A percentile compares a stretch with the other conserved stretches of the same genome.
Conservation (phyloP, 2,888 invertebrate genomes). For the Agrochola circellaris region DNA sequence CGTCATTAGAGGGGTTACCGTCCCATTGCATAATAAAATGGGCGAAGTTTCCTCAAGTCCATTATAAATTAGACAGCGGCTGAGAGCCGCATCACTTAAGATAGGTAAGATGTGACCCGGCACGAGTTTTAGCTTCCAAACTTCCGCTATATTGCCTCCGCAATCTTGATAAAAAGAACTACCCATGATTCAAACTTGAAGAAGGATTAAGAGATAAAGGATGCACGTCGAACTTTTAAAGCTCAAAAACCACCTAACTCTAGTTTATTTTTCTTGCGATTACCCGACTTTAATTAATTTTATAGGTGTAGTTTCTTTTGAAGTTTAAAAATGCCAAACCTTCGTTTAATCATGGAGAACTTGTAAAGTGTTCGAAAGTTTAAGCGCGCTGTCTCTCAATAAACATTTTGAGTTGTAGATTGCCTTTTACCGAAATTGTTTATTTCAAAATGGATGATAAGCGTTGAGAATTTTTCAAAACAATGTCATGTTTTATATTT, state of each 20-base stretch:
- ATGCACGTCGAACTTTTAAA: slow-evolving; percentile 79
- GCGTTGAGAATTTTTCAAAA: slow-evolving; percentile 33
- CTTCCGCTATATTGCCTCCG: slow-evolving; percentile 85
- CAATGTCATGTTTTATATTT: slow-evolving; percentile 20
- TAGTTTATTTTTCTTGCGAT: slow-evolving; percentile 66
- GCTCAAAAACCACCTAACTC: slow-evolving; percentile 70
- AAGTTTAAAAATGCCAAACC: slow-evolving; percentile 47
- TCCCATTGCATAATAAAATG: slow-evolving; percentile 91
- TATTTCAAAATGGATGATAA: slow-evolving; percentile 47
- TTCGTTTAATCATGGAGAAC: slow-evolving; percentile 53
- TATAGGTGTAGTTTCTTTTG: slow-evolving; percentile 50
- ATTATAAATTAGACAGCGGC: slow-evolving; percentile 90
- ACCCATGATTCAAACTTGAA: slow-evolving; percentile 87
- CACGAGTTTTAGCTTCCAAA: slow-evolving; percentile 87
- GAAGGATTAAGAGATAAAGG: slow-evolving; percentile 83
- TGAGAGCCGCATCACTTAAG: slow-evolving; percentile 90
- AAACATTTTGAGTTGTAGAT: slow-evolving; percentile 51
- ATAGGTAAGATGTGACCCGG: slow-evolving; percentile 90
- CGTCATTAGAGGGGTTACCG: slow-evolving; percentile 90
- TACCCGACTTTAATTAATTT: slow-evolving; percentile 66
- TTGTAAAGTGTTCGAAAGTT: slow-evolving; percentile 51
- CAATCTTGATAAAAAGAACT: slow-evolving; percentile 90
- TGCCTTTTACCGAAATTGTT: slow-evolving; percentile 62
- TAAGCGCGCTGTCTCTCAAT: slow-evolving; percentile 43
- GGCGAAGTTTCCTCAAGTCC: slow-evolving; percentile 90